Evolutionary conservation across 1,140 invertebrate genomes (phyloP).

Genomic region (Lucilia cuprina): DNA sequence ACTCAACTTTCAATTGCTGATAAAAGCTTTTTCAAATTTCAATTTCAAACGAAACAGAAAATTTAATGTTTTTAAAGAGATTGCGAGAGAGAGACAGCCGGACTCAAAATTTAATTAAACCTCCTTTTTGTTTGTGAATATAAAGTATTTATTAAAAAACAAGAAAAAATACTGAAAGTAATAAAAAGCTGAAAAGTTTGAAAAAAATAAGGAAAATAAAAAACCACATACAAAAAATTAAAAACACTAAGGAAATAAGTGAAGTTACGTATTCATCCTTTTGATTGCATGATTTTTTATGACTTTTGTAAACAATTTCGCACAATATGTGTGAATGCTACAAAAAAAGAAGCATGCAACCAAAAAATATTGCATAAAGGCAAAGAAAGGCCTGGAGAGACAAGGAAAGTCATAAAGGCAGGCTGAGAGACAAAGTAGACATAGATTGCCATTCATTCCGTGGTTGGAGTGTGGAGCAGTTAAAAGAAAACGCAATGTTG

Average conservation of each 20-base stretch:
- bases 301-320: conserved; percentile 31
- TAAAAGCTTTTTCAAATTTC: not conserved
- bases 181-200: not conserved
- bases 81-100: not conserved
- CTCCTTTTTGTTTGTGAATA: not conserved
- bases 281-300: conserved; percentile 9
- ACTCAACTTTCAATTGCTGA: not conserved
- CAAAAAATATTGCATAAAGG: not conserved
- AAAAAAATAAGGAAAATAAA: not conserved
- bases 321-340: conserved; percentile 15
- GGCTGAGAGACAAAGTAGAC: too few relatives aligned
- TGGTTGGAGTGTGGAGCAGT: not conserved
- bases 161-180: not conserved
- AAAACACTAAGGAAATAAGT: not conserved
- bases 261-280: conserved; percentile 19
- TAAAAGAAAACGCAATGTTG: not conserved
- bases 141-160: not conserved
- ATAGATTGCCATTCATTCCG: too few relatives aligned
- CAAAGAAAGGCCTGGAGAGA: not conserved
- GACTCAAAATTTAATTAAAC: conserved; percentile 31
- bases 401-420: not conserved
- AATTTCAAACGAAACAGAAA: conserved; percentile 3
- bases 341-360: not conserved
- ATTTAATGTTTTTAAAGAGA: not conserved
- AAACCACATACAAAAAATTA: not conserved